phyloP scores from a whole-genome alignment of 2,113 vertebrate genomes.

The Tenrec ecaudatus region DNA sequence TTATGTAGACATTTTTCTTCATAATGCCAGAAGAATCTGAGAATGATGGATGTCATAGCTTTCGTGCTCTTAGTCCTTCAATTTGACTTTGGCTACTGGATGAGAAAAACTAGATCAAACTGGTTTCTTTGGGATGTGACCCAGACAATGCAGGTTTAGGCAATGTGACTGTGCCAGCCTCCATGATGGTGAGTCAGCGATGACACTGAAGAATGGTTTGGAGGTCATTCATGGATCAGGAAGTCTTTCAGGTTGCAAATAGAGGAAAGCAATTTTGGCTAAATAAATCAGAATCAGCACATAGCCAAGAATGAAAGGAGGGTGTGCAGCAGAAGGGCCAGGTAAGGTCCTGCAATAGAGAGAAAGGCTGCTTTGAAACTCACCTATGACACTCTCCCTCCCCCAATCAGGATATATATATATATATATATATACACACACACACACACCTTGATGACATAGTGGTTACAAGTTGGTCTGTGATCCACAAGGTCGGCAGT shows the following conservation, averaged over 20 bases:
- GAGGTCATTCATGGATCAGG: neutral
- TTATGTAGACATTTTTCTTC: neutral
- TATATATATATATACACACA: neutral
- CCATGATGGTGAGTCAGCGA: neutral
- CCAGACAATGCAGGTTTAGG: neutral
- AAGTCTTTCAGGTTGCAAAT: neutral
- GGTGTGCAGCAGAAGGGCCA: neutral
- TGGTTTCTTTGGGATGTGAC: neutral
- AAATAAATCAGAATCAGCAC: conserved; percentile 14
- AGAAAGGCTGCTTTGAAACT: neutral
- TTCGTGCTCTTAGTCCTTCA: neutral
- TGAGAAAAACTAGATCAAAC: neutral
- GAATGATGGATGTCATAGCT: neutral
- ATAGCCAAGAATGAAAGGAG: neutral
- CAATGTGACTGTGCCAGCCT: neutral
- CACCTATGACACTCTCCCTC: neutral
- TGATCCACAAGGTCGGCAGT: too few species aligned
- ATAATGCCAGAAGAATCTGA: neutral
- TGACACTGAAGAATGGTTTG: neutral
- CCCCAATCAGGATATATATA: too few species aligned
- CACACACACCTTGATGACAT: too few species aligned
- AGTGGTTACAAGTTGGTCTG: too few species aligned
- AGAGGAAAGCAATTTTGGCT: neutral
- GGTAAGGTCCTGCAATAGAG: neutral
- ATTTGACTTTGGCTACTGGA: neutral